Base-by-base conservation (phyloP, 1,140 invertebrate genomes). In the Drosophila elegans region DNA sequence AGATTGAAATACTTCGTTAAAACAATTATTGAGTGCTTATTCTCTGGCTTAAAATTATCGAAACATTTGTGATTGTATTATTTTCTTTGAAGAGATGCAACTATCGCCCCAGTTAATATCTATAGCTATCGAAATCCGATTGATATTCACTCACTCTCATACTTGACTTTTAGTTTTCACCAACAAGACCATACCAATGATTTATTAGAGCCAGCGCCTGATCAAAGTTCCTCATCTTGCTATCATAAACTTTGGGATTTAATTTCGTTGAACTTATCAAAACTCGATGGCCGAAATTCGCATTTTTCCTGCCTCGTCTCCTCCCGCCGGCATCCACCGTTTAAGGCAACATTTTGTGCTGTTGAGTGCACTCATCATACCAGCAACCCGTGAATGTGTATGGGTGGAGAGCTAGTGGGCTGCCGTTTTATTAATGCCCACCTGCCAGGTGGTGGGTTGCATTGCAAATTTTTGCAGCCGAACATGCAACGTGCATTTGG, bases 401-500 rank as follows among this genome's bases (percentile, higher is more conserved):
- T 7, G n/a, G 10, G 41, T 52, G 6, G 42, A 11, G 6, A 10
- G 32, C 42, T 49, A 46, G 39, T 48, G 53, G 45, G 80, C 57
- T 61, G 82, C 46, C 63, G 62, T 78, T 88, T 88, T 89, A 77
- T 88, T 80, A 53, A 80, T 85, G 56, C 66, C 59, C 55, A 75
- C 78, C 78, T 79, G 80, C 55, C 76, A 67, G 68, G 36, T 16
- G 64, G 71, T 56, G 57, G 80, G 75, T 67, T 78, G 84, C 84
- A 89, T 89, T 78, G 84, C 84, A 88, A 89, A 88, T 88, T 84
- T 88, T 89, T 89, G 49, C 69, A 80, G 61, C 60, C 71, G 59
- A 80, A 90, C 85, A 89, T 80, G 85, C 80, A 89, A 84, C 84
- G 53, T 89, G 84, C 84, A 89, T 90, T 89, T 89, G 84, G 84